Conservation (phyloP, 2,888 invertebrate species). For the Dryomyza anilis region DNA sequence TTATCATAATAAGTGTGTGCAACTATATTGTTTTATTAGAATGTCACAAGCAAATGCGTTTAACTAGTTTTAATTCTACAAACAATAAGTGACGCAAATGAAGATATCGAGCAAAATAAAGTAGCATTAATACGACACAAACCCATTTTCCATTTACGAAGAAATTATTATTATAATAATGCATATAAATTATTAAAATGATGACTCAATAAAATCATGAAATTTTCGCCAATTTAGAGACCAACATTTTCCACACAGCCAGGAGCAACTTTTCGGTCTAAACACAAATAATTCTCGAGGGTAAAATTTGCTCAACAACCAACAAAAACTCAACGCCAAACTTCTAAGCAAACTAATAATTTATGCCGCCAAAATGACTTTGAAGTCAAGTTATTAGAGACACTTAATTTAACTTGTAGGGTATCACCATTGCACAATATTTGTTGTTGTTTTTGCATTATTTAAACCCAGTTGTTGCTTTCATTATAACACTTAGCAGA, state of each 20-base stretch:
- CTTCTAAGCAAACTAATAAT: constrained; percentile 16
- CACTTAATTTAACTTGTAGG: not conserved
- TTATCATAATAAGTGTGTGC: not conserved
- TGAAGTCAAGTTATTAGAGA: constrained; percentile 10
- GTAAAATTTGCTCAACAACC: not conserved
- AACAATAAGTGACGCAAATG: too few species aligned
- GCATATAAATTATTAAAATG: too few species aligned
- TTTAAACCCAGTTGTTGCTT: not conserved
- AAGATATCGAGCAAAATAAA: too few species aligned
- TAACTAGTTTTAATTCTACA: too few species aligned
- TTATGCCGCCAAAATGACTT: constrained; percentile 12
- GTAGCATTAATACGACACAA: too few species aligned
- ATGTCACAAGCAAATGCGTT: too few species aligned
- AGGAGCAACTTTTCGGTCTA: not conserved
- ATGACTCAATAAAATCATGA: too few species aligned
- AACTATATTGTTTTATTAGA: not conserved
- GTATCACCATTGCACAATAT: not conserved
- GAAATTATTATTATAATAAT: too few species aligned
- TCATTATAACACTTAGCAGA: not conserved
- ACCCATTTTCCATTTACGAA: too few species aligned
- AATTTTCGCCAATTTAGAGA: too few species aligned
- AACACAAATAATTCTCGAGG: constrained; percentile 9
- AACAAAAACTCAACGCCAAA: not conserved
- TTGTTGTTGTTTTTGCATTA: not conserved
- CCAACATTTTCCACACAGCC: not conserved